Percentiles rank a stretch among this genome's conserved stretches.
Conservation (phyloP, 2,797 vertebrate species). For the Prunella strophiata region DNA sequence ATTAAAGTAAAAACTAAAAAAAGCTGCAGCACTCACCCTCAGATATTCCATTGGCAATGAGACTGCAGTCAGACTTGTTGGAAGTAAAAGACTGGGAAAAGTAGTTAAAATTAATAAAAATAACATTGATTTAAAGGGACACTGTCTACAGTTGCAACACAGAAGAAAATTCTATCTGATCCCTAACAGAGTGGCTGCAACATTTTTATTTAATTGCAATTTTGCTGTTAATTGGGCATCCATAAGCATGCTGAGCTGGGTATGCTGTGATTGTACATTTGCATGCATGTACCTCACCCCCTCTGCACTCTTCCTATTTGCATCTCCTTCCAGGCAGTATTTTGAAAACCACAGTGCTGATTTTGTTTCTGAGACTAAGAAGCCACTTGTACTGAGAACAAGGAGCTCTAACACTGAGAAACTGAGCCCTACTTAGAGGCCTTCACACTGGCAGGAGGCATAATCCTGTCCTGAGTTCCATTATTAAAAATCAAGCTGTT, state of each 20-base stretch:
- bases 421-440: neutral
- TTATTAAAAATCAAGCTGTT: neutral
- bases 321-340: neutral
- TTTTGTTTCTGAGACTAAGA: conserved; percentile 8
- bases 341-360: neutral
- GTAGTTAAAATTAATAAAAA: neutral
- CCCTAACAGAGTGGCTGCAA: neutral
- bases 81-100: conserved; percentile 4
- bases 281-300: neutral
- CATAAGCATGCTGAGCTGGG: neutral
- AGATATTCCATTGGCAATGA: conserved; percentile 20
- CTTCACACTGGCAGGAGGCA: neutral
- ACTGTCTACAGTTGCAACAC: neutral
- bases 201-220: neutral
- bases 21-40: neutral
- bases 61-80: neutral
- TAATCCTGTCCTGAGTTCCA: neutral
- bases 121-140: neutral
- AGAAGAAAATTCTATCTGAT: neutral
- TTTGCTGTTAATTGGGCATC: neutral
- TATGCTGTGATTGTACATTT: conserved; percentile 2
- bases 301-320: neutral
- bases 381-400: neutral
- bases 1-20: neutral
- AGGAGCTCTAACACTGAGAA: neutral